Evolutionary conservation across 2,888 invertebrate species (phyloP).

Genomic region (Amphipoea lucens): DNA sequence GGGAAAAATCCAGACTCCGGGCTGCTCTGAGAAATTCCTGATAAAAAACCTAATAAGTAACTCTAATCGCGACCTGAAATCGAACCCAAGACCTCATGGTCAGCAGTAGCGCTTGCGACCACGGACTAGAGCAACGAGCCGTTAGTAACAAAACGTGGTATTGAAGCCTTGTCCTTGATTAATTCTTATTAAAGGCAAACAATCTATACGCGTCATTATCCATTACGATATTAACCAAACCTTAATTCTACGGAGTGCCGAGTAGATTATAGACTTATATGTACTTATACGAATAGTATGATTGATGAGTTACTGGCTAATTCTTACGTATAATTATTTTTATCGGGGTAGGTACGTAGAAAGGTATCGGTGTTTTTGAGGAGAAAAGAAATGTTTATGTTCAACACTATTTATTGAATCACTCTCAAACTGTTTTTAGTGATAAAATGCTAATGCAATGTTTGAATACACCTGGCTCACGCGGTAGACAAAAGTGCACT

Average conservation of each 20-base stretch:
- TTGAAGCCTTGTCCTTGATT: too few relatives aligned
- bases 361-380: too few relatives aligned
- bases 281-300: conserved; percentile 10
- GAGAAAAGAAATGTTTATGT: too few relatives aligned
- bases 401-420: too few relatives aligned
- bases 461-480: too few relatives aligned
- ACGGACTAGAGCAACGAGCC: neutral
- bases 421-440: too few relatives aligned
- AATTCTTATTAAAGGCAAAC: neutral
- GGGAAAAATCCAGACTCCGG: neutral
- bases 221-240: conserved; percentile 21
- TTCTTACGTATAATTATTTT: neutral
- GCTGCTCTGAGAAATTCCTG: neutral
- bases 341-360: too few relatives aligned
- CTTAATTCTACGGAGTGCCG: conserved; percentile 2
- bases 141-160: neutral
- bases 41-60: neutral
- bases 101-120: neutral
- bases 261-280: neutral
- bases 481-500: too few relatives aligned
- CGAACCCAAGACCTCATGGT: neutral
- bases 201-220: conserved; percentile 2
- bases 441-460: too few relatives aligned
- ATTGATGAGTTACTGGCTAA: conserved; percentile 26
- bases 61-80: neutral